Base-by-base conservation (phyloP, 2,113 vertebrate species). In the Bufo gargarizans region DNA sequence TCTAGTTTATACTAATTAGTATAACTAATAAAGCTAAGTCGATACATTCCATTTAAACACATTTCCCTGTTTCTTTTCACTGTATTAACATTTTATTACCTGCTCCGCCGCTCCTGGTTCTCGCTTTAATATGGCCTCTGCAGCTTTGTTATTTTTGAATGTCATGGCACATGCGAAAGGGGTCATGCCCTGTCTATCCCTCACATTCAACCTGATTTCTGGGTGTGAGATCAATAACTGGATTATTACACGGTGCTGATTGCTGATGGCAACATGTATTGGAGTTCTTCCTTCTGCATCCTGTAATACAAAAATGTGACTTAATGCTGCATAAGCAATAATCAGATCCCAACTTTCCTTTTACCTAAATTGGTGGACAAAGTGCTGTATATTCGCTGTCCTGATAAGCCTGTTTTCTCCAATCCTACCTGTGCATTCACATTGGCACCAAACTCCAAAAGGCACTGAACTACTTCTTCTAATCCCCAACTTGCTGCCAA, bases 101-200 rank as follows among this genome's bases (percentile, higher is more conserved):
- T 99, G 98, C 89, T 99, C 98, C 0, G 98, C 98, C 63, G 98
- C 98, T 86, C 98, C 98, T 0, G 97, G 92, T 89, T 99, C 98
- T 89, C 98, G 96, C 90, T 99, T 99, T 6, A 99, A 92, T 90
- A 99, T 99, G 6, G 98, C 96, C 90, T 99, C 98, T 0, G 98
- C 98, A 0, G 98, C 98, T 91, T 98, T 99, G 88, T 99, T 99
- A 90, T 99, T 99, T 93, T 99, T 99, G 78, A 97, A 96, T 0
- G 97, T 99, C 98, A 99, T 99, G 69, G 98, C 98, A 17, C 98
- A 99, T 78, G 98, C 98, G 14, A 99, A 99, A 0, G 98, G 98
- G 5, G 98, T 99, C 95, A 97, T 96, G 88, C 98, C 97, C 91
- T 98, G 98, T 61, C 98, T 95, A 92, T 99, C 98, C 16, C 98